Evolutionary conservation across 1,140 invertebrate genomes (phyloP).

Genomic region (Ostrea edulis): DNA sequence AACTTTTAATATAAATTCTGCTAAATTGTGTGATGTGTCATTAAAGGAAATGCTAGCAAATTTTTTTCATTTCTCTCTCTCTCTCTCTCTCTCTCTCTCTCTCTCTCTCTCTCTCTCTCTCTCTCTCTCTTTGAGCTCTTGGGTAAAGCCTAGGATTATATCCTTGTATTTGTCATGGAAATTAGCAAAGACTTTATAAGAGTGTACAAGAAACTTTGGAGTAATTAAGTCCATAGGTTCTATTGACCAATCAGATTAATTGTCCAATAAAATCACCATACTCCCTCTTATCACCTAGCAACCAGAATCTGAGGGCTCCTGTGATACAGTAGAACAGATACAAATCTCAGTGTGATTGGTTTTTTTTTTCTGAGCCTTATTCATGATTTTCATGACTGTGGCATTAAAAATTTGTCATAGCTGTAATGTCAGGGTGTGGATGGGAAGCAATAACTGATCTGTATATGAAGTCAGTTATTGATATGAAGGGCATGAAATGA

Average conservation of each 20-base stretch:
- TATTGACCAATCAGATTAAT: conserved; percentile 34
- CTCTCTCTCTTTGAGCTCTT: neutral
- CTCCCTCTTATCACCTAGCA: conserved; percentile 6
- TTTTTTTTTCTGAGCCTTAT: conserved; percentile 17
- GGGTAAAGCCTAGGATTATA: neutral
- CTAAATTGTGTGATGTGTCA: no score
- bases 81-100: no score
- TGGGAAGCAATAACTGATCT: neutral
- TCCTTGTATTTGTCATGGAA: conserved; percentile 22
- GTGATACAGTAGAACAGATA: neutral
- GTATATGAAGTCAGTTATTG: no score
- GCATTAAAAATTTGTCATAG: neutral
- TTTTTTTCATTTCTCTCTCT: no score
- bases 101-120: no score
- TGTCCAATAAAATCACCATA: conserved; percentile 23
- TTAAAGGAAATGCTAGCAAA: no score
- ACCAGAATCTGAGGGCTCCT: conserved; percentile 14
- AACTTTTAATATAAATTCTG: no score
- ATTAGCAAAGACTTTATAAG: neutral
- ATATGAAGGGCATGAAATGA: no score
- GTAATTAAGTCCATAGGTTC: conserved; percentile 17
- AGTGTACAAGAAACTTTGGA: neutral
- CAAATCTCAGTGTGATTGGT: neutral
- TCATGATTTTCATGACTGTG: conserved; percentile 17
- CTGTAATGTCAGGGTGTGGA: neutral